Evolutionary conservation across 1,140 invertebrate species (phyloP), one percentile per base, ranked within the genome.

Genomic region (Zelostemma sp.): DNA sequence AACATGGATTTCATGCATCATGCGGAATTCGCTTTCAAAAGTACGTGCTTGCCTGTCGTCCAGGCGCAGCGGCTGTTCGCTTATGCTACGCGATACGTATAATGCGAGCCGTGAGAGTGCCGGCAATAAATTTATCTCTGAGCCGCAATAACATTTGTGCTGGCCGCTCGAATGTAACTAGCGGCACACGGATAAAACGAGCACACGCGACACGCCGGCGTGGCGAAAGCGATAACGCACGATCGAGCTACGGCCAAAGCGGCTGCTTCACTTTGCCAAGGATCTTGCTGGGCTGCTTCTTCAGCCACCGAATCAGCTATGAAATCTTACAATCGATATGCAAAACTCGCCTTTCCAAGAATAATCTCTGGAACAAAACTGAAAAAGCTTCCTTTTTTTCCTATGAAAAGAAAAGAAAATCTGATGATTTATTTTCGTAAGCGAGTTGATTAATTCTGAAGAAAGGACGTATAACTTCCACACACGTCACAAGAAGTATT

Each of bases 131-230:
- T 68, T 68, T 68, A 62, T 62, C 58, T 68, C 58, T 15, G 54
- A 53, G 58, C 56, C 58, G 65, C 65, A 68, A 68, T 62, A 68
- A 68, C 65, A 68, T 68, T 67, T 67, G 64, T 49, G 46, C 64
- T 41, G 57, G 51, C 58, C 53, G 64, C 56, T 67, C 57, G 57
- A 67, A 67, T 53, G 64, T 61, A 67, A 56, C 64, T 50, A 48
- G 54, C 48, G 41, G 17, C 40, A 48, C 25, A 41, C 14, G 16
- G 25, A 15, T 14, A 35, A 45, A n/a, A 63, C 60, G 21, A 19
- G 63, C 63, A 49, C 49, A 60, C 48, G 51, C 56, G 51, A 56
- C 33, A 60, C 41, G 56, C 51, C 57, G 38, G 51, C 50, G 51
- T 40, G 57, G 45, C 54, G 46, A 50, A 61, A 68, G 59, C 58